Evolutionary conservation across 2,113 vertebrate species (phyloP).

Genomic region (Strix aluco): DNA sequence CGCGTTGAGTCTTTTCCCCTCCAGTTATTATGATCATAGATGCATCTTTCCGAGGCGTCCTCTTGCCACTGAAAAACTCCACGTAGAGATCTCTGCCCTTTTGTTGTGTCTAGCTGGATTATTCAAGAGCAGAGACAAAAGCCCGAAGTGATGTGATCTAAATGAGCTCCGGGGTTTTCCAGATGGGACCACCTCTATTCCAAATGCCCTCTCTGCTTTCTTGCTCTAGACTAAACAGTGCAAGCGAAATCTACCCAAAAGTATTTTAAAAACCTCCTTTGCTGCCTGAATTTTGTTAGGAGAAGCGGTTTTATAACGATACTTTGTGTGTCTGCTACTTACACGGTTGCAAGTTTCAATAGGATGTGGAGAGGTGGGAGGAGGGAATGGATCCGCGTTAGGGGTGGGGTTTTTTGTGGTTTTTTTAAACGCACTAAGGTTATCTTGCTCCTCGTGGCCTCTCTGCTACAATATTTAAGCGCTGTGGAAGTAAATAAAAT

Average conservation of each 20-base stretch:
- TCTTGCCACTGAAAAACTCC: constrained; percentile 61
- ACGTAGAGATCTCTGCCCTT: constrained; percentile 67
- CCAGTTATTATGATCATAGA: constrained; percentile 13
- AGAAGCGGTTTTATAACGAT: not conserved
- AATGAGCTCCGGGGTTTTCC: constrained; percentile 90
- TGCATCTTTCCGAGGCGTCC: constrained; percentile 59
- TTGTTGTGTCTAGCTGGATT: constrained; percentile 75
- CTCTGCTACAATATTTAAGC: not conserved
- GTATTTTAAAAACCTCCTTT: not conserved
- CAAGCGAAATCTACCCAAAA: not conserved
- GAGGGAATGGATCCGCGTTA: not conserved
- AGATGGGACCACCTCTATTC: constrained; percentile 90
- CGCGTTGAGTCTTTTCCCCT: not conserved
- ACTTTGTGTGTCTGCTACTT: not conserved
- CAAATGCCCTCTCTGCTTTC: constrained; percentile 43
- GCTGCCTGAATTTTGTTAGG: not conserved
- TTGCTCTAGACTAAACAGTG: not conserved
- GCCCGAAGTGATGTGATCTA: constrained; percentile 88
- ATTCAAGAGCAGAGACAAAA: constrained; percentile 87
- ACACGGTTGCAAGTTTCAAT: constrained; percentile 20
- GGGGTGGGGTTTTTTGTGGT: constrained; percentile 6
- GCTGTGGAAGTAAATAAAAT: not conserved
- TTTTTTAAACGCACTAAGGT: not conserved
- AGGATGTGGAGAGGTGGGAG: constrained; percentile 16
- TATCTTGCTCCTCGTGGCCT: not conserved